Evolutionary conservation across 2,797 vertebrate genomes (phyloP), one percentile per base, ranked within the genome.

Genomic region (Hydrocynus forskahlii): DNA sequence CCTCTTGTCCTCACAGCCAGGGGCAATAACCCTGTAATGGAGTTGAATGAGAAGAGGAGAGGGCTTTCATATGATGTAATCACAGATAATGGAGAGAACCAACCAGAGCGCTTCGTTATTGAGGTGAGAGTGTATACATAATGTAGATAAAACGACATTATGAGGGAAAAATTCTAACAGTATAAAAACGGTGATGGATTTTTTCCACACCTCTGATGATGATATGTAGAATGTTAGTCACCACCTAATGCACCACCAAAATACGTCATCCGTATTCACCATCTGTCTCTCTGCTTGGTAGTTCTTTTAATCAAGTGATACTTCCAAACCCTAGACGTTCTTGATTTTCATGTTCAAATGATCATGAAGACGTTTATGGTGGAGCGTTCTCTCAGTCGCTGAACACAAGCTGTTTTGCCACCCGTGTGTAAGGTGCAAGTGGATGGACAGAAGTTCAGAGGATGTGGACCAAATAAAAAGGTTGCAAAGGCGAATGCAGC

Each of bases 1-100:
- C 97, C 96, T 88, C 97, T 96, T 9, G 97, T 97, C 78, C 96
- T 97, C 85, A 97, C 97, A 25, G 95, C 96, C 3, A 97, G 96
- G 75, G 97, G 97, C 59, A 98, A 98, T 89, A 98, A 98, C 88
- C 97, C 97, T 0, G 96, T 98, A 84, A 97, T 97, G 97, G 97
- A 98, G 90, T 94, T 98, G 77, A 98, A 98, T 68, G 97, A 98
- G 85, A 98, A 98, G 86, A 95, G 97, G 64, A 93, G 97, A 76
- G 96, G 97, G 71, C 95, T 98, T 82, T 97, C 97, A 70, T 98
- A 98, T 0, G 95, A 97, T 89, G 95, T 98, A 83, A 96, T 97
- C 81, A 97, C 96, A 0, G 97, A 98, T 89, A 97, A 95, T 0
- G 97, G 97, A 2, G 95, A 96, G 87, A 97, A 96, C 91, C 96